Percentiles rank a stretch among this genome's conserved stretches.
These are phyloP conservation scores for Tetanocera ferruginea DNA, from an alignment of 2,888 invertebrate genomes.

Conservation along the genomic window DNA sequence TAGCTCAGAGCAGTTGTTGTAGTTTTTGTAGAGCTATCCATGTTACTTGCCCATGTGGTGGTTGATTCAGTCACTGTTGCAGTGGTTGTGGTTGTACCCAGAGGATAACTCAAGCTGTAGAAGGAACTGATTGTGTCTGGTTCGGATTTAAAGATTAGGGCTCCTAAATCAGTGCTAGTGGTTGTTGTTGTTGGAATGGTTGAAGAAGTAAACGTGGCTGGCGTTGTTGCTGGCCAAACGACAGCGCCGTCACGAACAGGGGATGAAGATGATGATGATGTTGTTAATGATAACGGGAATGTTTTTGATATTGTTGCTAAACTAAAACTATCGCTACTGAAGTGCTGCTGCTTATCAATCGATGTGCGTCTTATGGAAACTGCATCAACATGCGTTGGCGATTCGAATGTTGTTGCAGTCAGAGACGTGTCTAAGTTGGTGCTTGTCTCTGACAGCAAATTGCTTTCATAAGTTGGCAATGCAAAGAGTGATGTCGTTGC, in stretches of 20 bases:
- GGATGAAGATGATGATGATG: background rate
- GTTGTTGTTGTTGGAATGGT: background rate
- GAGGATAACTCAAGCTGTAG: conserved; percentile 10
- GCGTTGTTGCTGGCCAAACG: background rate
- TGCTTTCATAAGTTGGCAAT: conserved; percentile 24
- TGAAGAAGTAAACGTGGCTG: background rate
- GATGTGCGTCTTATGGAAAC: background rate
- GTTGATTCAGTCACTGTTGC: background rate
- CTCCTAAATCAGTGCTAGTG: background rate
- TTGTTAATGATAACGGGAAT: conserved; percentile 19
- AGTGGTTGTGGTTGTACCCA: conserved; percentile 29
- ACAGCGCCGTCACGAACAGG: too few relatives aligned
- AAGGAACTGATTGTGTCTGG: background rate
- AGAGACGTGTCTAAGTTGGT: background rate
- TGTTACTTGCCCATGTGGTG: conserved; percentile 33
- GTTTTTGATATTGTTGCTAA: background rate
- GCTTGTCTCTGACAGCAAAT: background rate
- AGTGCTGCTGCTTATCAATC: background rate
- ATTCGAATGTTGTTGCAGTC: background rate
- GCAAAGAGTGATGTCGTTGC: conserved; percentile 6
- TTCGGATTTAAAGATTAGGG: background rate
- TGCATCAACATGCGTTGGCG: conserved; percentile 1
- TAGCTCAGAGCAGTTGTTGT: conserved; percentile 29
- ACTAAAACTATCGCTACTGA: background rate
- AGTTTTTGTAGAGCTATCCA: conserved; percentile 40